A percentile compares a stretch with the other conserved stretches of the same genome.
Evolutionary conservation across 2,797 vertebrate species (phyloP).

Genomic region (Oryzias dopingdopingensis): DNA sequence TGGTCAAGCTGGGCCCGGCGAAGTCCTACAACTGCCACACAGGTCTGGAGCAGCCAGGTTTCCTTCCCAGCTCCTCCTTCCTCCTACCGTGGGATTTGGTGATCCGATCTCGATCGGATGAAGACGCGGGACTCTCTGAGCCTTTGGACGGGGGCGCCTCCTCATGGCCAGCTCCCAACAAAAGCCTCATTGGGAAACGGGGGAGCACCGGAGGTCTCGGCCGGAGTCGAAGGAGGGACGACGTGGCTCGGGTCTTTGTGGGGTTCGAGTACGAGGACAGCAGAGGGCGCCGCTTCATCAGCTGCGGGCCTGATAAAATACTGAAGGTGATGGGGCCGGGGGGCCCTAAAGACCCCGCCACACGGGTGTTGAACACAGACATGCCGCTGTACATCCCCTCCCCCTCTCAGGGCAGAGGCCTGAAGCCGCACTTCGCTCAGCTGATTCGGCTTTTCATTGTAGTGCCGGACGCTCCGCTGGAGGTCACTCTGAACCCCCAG

Average conservation of each 20-base stretch:
- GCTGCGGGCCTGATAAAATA: conserved; percentile 93
- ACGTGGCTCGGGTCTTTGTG: conserved; percentile 91
- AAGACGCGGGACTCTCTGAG: conserved; percentile 78
- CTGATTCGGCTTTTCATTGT: conserved; percentile 92
- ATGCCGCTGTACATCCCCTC: conserved; percentile 96
- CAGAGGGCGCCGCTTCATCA: conserved; percentile 92
- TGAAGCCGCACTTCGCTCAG: conserved; percentile 93
- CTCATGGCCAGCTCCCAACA: conserved; percentile 97
- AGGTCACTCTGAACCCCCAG: conserved; percentile 91
- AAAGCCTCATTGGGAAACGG: conserved; percentile 87
- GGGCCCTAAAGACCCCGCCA: conserved; percentile 91
- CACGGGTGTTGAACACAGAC: conserved; percentile 91
- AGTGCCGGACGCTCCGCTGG: conserved; percentile 92
- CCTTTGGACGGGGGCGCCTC: conserved; percentile 83
- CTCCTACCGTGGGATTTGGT: conserved; percentile 97
- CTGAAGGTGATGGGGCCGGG: conserved; percentile 94
- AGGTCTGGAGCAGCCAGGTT: conserved; percentile 94
- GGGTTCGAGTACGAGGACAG: conserved; percentile 97
- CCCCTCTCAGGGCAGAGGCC: conserved; percentile 89
- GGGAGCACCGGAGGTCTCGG: conserved; percentile 84
- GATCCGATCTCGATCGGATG: conserved; percentile 88
- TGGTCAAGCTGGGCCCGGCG: conserved; percentile 92
- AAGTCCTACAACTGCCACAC: conserved; percentile 95
- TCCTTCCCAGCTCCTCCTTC: conserved; percentile 92
- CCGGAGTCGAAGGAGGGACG: conserved; percentile 86